These are phyloP conservation scores for Acleris sparsana DNA, from an alignment of 2,888 invertebrate genomes.

Conservation along the genomic window DNA sequence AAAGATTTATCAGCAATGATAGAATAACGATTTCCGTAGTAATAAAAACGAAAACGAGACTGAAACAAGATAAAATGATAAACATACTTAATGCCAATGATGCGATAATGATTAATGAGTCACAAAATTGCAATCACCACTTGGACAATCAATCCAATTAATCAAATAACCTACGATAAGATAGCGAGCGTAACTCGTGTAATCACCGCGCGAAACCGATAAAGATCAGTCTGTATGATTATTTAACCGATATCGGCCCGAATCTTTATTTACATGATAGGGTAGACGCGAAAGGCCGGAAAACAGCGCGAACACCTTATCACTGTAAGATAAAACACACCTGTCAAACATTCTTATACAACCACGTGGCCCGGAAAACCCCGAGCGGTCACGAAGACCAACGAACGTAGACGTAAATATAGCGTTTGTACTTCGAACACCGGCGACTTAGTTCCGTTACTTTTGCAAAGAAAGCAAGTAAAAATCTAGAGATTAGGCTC, in stretches of 20 bases:
- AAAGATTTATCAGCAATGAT: too few relatives aligned
- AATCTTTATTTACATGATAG: conserved; percentile 12
- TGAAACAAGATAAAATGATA: too few relatives aligned
- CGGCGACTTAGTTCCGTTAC: conserved; percentile 39
- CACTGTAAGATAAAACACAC: conserved; percentile 45
- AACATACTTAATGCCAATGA: too few relatives aligned
- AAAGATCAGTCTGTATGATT: neutral
- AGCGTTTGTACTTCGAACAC: conserved; percentile 39
- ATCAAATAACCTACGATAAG: conserved; percentile 5
- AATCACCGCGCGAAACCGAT: neutral
- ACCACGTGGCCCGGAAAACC: conserved; percentile 71
- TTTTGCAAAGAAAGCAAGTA: conserved; percentile 24
- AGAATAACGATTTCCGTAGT: too few relatives aligned
- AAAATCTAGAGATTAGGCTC: conserved; percentile 4
- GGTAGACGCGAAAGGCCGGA: conserved; percentile 18
- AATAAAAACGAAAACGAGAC: too few relatives aligned
- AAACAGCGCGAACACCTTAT: conserved; percentile 23
- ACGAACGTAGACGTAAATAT: conserved; percentile 73
- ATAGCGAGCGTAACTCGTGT: neutral
- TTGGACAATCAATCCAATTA: neutral
- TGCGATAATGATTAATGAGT: conserved; percentile 7
- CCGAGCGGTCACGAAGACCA: conserved; percentile 58
- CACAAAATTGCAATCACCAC: conserved; percentile 5
- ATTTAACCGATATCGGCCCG: neutral
- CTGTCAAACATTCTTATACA: conserved; percentile 52